phyloP scores from a whole-genome alignment of 2,113 vertebrate genomes.

The Terrapene triunguis region DNA sequence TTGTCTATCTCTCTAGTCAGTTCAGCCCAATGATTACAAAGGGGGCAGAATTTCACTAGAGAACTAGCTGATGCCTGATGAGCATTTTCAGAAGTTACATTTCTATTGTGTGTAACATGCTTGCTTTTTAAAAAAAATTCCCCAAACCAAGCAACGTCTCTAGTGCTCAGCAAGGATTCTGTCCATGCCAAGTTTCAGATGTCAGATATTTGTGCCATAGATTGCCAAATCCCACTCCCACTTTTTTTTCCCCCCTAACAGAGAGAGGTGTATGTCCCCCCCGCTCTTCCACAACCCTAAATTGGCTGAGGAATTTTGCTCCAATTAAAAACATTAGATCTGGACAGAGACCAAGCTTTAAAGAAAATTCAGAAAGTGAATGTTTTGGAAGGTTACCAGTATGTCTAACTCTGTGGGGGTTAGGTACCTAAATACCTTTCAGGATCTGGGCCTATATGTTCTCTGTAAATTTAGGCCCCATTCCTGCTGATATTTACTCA shows the following conservation, averaged over 20 bases:
- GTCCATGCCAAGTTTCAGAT: not conserved
- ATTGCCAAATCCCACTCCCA: not conserved
- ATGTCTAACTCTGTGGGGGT: not conserved
- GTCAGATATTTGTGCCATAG: not conserved
- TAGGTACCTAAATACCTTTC: not conserved
- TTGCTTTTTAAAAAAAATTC: not conserved
- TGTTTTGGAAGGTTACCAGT: not conserved
- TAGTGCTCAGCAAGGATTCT: conserved; percentile 8
- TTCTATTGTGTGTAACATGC: not conserved
- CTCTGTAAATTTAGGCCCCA: not conserved
- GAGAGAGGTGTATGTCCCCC: not conserved
- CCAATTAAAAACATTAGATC: not conserved
- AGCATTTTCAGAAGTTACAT: not conserved
- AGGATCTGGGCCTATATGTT: not conserved
- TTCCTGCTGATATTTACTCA: not conserved
- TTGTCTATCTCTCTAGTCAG: not conserved
- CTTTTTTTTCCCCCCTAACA: not conserved
- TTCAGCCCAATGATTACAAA: not conserved
- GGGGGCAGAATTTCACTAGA: not conserved
- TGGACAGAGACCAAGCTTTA: not conserved
- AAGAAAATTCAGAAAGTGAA: not conserved
- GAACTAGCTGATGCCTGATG: not conserved
- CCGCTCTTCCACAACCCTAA: not conserved
- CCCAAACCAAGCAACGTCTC: not conserved
- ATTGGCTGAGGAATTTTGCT: not conserved